Percentiles rank a stretch among this genome's conserved stretches.
phyloP scores from a whole-genome alignment of 2,888 invertebrate species.

The Halocaridina rubra region DNA sequence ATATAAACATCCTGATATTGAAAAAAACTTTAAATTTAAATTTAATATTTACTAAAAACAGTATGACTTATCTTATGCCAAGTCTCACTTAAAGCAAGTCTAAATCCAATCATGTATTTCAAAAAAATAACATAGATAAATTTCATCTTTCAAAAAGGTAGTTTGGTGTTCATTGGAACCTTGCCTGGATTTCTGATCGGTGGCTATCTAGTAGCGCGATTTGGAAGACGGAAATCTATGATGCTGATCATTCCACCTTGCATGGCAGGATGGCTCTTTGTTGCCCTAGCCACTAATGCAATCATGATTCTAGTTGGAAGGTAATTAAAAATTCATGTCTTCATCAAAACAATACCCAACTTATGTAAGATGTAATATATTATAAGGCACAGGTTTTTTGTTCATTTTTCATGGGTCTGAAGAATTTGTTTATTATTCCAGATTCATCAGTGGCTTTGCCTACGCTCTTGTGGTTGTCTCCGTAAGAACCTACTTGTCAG shows the following conservation, averaged over 20 bases:
- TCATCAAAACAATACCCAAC: background rate
- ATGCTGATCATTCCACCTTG: background rate
- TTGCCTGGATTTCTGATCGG: background rate
- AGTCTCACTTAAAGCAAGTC: no score
- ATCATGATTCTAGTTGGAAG: slow-evolving; percentile 1
- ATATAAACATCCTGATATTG: no score
- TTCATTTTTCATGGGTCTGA: background rate
- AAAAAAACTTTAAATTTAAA: background rate
- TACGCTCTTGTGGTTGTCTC: background rate
- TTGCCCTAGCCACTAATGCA: background rate
- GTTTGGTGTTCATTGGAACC: background rate
- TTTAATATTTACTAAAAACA: no score
- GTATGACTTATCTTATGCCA: no score
- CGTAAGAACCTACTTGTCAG: background rate
- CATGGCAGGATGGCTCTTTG: background rate
- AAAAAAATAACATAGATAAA: no score
- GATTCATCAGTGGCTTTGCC: slow-evolving; percentile 1
- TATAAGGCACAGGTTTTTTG: background rate
- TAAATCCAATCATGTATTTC: no score
- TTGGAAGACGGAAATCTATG: slow-evolving; percentile 2
- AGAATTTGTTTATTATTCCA: background rate
- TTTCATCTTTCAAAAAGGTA: no score
- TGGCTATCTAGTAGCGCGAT: background rate
- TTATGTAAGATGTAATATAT: no score
- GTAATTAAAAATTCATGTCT: background rate